Conservation (phyloP, 2,888 invertebrate species). For the Stomorhina lunata region DNA sequence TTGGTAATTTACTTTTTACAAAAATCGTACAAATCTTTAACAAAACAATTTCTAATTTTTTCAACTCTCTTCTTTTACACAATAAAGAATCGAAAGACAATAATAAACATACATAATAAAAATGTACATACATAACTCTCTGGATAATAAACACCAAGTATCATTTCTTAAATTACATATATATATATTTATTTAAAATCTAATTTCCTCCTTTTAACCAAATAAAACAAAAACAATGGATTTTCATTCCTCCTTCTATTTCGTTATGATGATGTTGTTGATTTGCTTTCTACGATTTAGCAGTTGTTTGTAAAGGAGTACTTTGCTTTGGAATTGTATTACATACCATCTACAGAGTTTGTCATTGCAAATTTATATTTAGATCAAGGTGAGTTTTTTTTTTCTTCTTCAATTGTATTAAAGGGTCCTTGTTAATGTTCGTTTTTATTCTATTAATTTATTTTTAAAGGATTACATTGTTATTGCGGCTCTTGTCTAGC, state of each 20-base stretch:
- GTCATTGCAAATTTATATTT: constrained; percentile 17
- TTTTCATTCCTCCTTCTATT: constrained; percentile 8
- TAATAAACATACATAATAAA: too few species aligned
- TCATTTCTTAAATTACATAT: constrained; percentile 30
- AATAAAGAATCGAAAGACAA: not conserved
- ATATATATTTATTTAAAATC: constrained; percentile 39
- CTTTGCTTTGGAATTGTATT: constrained; percentile 69
- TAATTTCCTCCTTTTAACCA: constrained; percentile 44
- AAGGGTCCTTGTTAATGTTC: constrained; percentile 18
- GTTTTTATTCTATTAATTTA: constrained; percentile 46
- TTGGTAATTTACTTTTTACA: constrained; percentile 62
- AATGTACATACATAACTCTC: constrained; percentile 13
- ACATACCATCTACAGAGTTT: constrained; percentile 27
- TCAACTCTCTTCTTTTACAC: constrained; percentile 48
- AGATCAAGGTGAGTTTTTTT: constrained; percentile 57
- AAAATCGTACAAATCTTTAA: constrained; percentile 50
- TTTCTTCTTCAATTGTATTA: constrained; percentile 1
- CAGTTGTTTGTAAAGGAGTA: constrained; percentile 55
- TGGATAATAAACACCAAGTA: constrained; percentile 37
- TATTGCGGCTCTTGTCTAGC: constrained; percentile 12
- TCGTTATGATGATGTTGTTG: constrained; percentile 66
- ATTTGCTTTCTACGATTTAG: constrained; percentile 67
- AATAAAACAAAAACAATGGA: constrained; percentile 55
- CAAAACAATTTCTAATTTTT: constrained; percentile 55
- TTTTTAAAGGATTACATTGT: constrained; percentile 48